phyloP scores from a whole-genome alignment of 2,888 invertebrate species.

The Pachydiplax longipennis region DNA sequence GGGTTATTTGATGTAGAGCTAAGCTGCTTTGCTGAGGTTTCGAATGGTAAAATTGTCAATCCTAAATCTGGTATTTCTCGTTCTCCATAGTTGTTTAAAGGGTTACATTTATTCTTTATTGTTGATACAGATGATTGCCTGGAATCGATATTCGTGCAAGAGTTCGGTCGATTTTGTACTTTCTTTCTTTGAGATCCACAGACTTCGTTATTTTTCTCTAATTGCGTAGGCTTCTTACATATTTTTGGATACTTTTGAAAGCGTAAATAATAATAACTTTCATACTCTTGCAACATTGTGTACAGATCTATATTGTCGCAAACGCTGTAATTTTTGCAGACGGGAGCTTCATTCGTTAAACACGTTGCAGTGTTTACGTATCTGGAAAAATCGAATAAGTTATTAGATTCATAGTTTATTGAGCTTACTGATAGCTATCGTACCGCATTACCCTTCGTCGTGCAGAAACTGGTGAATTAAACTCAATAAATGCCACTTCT shows the following conservation, averaged over 20 bases:
- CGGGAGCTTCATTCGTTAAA: conserved; percentile 75
- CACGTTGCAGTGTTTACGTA: conserved; percentile 69
- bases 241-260: conserved; percentile 89
- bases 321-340: conserved; percentile 73
- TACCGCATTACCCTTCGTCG: conserved; percentile 66
- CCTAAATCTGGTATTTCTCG: conserved; percentile 50
- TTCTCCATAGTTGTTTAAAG: neutral
- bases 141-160: neutral
- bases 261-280: conserved; percentile 82
- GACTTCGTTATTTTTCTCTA: neutral
- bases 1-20: no score
- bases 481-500: conserved; percentile 66
- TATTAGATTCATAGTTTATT: neutral
- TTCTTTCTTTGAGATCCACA: neutral
- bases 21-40: neutral
- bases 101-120: neutral
- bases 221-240: conserved; percentile 64
- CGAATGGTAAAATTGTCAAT: neutral
- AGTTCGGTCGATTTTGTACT: neutral
- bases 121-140: neutral
- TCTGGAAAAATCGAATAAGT: conserved; percentile 55
- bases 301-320: conserved; percentile 94
- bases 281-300: conserved; percentile 87
- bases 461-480: conserved; percentile 72
- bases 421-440: neutral